Evolutionary conservation across 1,140 invertebrate species (phyloP).

Genomic region (Brachionus plicatilis): DNA sequence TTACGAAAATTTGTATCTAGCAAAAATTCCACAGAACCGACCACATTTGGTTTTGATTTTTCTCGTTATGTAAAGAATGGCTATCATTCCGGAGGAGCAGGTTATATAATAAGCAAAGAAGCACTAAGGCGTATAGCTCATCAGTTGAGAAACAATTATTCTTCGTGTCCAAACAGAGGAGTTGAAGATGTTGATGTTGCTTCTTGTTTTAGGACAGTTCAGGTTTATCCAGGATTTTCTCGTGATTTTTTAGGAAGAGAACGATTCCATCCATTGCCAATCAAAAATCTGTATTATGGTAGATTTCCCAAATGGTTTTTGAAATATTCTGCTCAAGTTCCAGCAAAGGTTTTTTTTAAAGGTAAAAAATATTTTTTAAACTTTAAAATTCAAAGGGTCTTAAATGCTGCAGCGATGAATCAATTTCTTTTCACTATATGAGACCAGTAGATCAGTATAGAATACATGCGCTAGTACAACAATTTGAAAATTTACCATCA

Average conservation of each 20-base stretch:
- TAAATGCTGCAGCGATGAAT: slow-evolving; percentile 88
- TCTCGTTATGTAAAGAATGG: slow-evolving; percentile 44
- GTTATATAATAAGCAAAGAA: slow-evolving; percentile 75
- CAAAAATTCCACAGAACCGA: slow-evolving; percentile 39
- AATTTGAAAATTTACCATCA: background rate
- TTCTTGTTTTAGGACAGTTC: slow-evolving; percentile 77
- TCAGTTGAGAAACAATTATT: background rate
- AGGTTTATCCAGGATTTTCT: slow-evolving; percentile 78
- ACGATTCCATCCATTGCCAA: slow-evolving; percentile 67
- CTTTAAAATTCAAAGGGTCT: slow-evolving; percentile 65
- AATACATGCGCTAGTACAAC: background rate
- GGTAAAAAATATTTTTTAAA: background rate
- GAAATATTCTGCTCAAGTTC: background rate
- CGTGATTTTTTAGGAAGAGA: slow-evolving; percentile 74
- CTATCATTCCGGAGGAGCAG: slow-evolving; percentile 55
- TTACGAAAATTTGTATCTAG: slow-evolving; percentile 50
- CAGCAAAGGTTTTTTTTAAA: background rate
- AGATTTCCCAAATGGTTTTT: slow-evolving; percentile 7
- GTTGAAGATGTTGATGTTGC: slow-evolving; percentile 91
- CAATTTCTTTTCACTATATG: slow-evolving; percentile 93
- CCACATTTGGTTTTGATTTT: slow-evolving; percentile 54
- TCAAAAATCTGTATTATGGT: slow-evolving; percentile 16
- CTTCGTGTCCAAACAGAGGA: slow-evolving; percentile 7
- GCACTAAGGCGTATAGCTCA: slow-evolving; percentile 40
- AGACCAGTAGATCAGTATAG: background rate